Evolutionary conservation across 2,113 vertebrate species (phyloP), one percentile per base, ranked within the genome.

Genomic region (Sinosuthora webbiana): DNA sequence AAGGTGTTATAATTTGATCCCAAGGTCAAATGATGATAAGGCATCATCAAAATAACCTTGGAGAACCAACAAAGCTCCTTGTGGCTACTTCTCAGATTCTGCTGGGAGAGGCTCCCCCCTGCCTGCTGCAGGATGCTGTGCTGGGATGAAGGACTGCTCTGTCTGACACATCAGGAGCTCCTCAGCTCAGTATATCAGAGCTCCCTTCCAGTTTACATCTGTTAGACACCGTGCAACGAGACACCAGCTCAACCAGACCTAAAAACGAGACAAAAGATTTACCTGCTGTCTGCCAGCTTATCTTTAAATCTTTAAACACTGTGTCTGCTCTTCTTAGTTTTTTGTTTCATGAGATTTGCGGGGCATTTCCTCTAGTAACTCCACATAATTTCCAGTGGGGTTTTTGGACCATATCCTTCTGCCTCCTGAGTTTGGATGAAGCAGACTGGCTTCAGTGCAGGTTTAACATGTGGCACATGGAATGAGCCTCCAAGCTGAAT

Each of bases 241-340:
- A 13, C 39, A 23, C 2, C 25, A 78, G 65, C 25, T 64, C 67
- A 71, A 2, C 18, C 8, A n/a, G 25, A 59, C 33, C 23, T 27
- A 23, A 33, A 44, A 69, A 30, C 0, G 9, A 47, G 55, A 55
- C 0, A 0, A 22, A 71, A 81, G 33, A 31, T 76, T 45, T 22
- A 37, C 37, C 15, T 5, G 5, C 49, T 57, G 27, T 31, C 86
- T 69, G 44, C 60, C 73, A 83, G 52, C 15, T 78, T 53, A 39
- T 15, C 21, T 8, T 63, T 62, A 37, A 70, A 77, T 87, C 50
- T 60, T 74, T 47, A 47, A 37, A 44, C 41, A 27, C 15, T 0
- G 0, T 13, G 22, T 57, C 35, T 70, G 37, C 35, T 63, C 59
- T 56, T n/a, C 47, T 37, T 15, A 2, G 11, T 17, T 75, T 68